Conservation (phyloP, 1,140 invertebrate species). For the Ganaspis sp. region DNA sequence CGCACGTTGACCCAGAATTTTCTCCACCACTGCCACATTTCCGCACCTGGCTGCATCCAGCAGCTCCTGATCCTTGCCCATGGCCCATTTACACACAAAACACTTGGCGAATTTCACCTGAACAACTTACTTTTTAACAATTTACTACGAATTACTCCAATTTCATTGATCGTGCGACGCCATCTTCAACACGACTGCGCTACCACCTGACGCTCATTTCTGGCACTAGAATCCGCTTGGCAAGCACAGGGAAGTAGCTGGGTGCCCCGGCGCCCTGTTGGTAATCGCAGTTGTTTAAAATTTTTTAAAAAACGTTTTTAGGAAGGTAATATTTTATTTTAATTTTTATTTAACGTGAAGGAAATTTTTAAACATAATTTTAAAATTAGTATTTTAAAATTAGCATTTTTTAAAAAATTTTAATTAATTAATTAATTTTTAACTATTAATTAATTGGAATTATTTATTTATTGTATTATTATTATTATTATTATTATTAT, state of each 20-base stretch:
- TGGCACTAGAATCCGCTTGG: not conserved
- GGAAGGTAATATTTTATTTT: not conserved
- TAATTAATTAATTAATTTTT: no score
- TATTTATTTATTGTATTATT: no score
- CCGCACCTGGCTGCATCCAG: slow-evolving; percentile 95
- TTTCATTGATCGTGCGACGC: slow-evolving; percentile 86
- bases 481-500: no score
- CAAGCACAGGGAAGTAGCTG: not conserved
- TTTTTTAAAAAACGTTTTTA: not conserved
- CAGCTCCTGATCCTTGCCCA: slow-evolving; percentile 98
- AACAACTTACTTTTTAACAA: slow-evolving; percentile 79
- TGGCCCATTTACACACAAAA: slow-evolving; percentile 81
- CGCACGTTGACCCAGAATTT: slow-evolving; percentile 91
- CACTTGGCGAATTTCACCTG: slow-evolving; percentile 72
- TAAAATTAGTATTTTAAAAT: no score
- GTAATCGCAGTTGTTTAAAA: not conserved
- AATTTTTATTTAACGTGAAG: no score
- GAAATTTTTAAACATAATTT: no score
- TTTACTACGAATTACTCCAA: slow-evolving; percentile 79
- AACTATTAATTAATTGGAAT: no score
- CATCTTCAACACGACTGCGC: slow-evolving; percentile 78
- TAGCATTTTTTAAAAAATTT: no score
- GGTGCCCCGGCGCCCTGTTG: not conserved
- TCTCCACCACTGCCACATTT: slow-evolving; percentile 91
- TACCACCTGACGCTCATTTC: slow-evolving; percentile 71